Conservation (phyloP, 2,888 invertebrate genomes). For the Nebria brevicollis region DNA sequence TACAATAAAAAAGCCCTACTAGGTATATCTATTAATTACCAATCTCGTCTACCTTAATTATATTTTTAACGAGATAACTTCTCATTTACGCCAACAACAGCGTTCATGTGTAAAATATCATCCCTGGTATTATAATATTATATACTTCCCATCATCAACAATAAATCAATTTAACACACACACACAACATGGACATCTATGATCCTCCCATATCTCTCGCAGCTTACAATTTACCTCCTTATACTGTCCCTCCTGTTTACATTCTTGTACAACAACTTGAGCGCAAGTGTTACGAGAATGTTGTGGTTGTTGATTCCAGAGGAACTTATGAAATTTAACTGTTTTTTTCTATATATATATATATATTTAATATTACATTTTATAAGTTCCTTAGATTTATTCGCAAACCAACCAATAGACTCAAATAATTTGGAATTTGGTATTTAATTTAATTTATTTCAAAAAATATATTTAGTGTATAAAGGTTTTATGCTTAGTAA, state of each 20-base stretch:
- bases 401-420: too few relatives aligned
- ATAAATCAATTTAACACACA: slow-evolving; percentile 39
- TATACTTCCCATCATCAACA: slow-evolving; percentile 37
- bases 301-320: slow-evolving; percentile 3
- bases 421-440: too few relatives aligned
- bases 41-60: slow-evolving; percentile 16
- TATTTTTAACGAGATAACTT: slow-evolving; percentile 32
- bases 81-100: not conserved
- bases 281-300: slow-evolving; percentile 5
- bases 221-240: not conserved
- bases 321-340: too few relatives aligned
- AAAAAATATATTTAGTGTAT: too few relatives aligned
- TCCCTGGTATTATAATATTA: slow-evolving; percentile 40
- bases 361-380: too few relatives aligned
- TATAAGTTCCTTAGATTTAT: too few relatives aligned
- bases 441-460: too few relatives aligned
- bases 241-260: not conserved
- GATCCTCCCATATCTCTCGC: not conserved
- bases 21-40: too few relatives aligned
- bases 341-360: too few relatives aligned
- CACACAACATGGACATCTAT: not conserved
- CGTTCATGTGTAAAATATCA: slow-evolving; percentile 43
- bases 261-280: slow-evolving; percentile 38
- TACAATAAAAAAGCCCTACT: too few relatives aligned
- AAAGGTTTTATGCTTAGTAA: too few relatives aligned